Conservation (phyloP, 2,888 invertebrate species). For the Rhorus exstirpatorius region DNA sequence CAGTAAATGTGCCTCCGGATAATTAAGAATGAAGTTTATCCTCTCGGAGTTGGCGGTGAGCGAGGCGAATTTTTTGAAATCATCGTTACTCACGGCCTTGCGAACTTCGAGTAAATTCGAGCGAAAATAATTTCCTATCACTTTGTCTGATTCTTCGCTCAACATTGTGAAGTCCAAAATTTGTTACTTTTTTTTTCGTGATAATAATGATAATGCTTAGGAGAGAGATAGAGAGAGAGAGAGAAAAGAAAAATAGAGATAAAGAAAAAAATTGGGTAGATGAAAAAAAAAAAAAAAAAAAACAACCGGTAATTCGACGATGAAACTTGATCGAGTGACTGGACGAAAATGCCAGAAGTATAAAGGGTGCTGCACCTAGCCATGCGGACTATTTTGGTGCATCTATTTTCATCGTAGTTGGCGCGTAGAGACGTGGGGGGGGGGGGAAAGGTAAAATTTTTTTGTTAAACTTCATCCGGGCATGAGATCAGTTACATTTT, state of each 20-base stretch:
- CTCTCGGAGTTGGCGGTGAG: constrained; percentile 90
- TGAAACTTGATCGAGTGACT: constrained; percentile 46
- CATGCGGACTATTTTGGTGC: constrained; percentile 67
- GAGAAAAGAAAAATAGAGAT: no score
- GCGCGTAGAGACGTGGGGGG: constrained; percentile 48
- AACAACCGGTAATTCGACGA: constrained; percentile 26
- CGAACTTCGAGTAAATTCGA: constrained; percentile 85
- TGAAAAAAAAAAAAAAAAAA: background rate
- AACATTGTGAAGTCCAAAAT: constrained; percentile 35
- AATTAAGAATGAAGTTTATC: constrained; percentile 88
- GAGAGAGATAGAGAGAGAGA: no score
- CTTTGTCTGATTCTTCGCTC: constrained; percentile 73
- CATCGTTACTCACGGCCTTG: constrained; percentile 87
- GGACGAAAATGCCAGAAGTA: constrained; percentile 53
- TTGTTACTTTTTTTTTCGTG: background rate
- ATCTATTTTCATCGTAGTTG: constrained; percentile 70
- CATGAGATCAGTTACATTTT: constrained; percentile 27
- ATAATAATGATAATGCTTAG: no score
- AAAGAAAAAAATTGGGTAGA: background rate
- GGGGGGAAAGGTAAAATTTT: constrained; percentile 36
- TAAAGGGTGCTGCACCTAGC: constrained; percentile 52
- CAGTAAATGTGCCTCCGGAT: constrained; percentile 86
- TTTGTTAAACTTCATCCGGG: background rate
- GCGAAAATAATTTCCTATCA: constrained; percentile 80
- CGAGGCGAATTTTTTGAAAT: constrained; percentile 89